These are phyloP conservation scores for Mamestra brassicae DNA, from an alignment of 2,888 invertebrate species.

Conservation along the genomic window DNA sequence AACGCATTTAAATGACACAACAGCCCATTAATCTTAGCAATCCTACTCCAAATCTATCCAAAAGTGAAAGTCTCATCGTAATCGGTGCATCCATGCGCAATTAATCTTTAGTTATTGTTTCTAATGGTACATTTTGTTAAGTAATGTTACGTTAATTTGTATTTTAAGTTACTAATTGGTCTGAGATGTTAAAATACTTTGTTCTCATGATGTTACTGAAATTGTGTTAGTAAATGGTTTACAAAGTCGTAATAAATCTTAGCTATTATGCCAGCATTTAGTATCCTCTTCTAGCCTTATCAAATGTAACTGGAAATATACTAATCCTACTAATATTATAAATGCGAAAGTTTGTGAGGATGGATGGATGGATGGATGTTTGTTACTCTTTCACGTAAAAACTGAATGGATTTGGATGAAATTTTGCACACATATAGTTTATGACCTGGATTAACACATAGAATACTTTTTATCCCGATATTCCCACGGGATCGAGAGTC, in stretches of 20 bases:
- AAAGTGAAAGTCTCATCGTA: slow-evolving; percentile 50
- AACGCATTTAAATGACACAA: slow-evolving; percentile 47
- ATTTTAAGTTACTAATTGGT: slow-evolving; percentile 41
- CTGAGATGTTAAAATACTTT: neutral
- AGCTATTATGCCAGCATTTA: neutral
- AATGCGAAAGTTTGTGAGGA: too few relatives aligned
- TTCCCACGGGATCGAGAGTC: too few relatives aligned
- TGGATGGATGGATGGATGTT: too few relatives aligned
- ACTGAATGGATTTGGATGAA: too few relatives aligned
- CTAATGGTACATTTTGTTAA: slow-evolving; percentile 36
- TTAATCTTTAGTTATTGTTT: slow-evolving; percentile 43
- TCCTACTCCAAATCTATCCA: neutral
- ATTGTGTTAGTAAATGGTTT: neutral
- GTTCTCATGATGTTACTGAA: slow-evolving; percentile 31
- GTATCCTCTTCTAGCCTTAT: neutral
- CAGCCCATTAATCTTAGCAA: slow-evolving; percentile 30
- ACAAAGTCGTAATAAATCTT: neutral
- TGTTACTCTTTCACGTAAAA: too few relatives aligned
- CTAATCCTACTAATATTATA: too few relatives aligned
- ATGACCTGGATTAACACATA: too few relatives aligned
- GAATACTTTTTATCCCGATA: too few relatives aligned
- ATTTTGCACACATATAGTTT: too few relatives aligned
- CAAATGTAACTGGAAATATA: neutral
- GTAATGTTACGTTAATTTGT: slow-evolving; percentile 24
- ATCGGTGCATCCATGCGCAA: slow-evolving; percentile 33